Base-by-base conservation (phyloP, 2,797 vertebrate species). In the Cryptoblepharus egeriae region DNA sequence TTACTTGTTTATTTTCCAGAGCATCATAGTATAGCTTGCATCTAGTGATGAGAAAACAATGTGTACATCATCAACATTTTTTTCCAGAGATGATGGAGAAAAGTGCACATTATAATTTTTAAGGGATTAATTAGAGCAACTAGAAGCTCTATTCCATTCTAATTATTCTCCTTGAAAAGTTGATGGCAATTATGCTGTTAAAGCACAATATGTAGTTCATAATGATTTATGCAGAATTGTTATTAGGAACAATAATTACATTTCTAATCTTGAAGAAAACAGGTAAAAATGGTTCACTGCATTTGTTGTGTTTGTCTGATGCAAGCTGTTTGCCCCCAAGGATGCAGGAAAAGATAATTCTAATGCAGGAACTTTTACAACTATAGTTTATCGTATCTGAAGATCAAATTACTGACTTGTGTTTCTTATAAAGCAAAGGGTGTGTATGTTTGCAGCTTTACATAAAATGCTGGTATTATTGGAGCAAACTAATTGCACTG, bases 241-340 rank as follows among this genome's bases (percentile, higher is more conserved):
- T 75, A 69, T 77, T 63, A 30, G 22, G 82, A 68, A 75, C 45
- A 87, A 83, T 30, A 28, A n/a, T 2, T 55, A 35, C 65, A 57
- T 73, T 65, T 39, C 39, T 80, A 79, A 64, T 79, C 75, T 28
- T 70, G 10, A 20, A 81, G 69, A 30, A 64, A 76, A 39, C 2
- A 26, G 49, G 0, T 1, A 77, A 69, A 32, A 9, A 5, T 0
- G 3, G 10, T 71, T 77, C 28, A 24, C 39, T 6, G 16, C 26
- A 18, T n/a, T n/a, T 79, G 39, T 32, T 70, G 39, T 67, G 57
- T 64, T 32, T 58, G 10, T 67, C 32, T 8, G 35, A 20, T 4
- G 0, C 2, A 4, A 2, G 18, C 8, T 58, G 22, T 68, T 75
- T 81, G 63, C 63, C 49, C 28, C 49, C 37, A 58, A 26, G 35